These are phyloP conservation scores for Microchrysa polita DNA, from an alignment of 2,888 invertebrate species.

Conservation along the genomic window DNA sequence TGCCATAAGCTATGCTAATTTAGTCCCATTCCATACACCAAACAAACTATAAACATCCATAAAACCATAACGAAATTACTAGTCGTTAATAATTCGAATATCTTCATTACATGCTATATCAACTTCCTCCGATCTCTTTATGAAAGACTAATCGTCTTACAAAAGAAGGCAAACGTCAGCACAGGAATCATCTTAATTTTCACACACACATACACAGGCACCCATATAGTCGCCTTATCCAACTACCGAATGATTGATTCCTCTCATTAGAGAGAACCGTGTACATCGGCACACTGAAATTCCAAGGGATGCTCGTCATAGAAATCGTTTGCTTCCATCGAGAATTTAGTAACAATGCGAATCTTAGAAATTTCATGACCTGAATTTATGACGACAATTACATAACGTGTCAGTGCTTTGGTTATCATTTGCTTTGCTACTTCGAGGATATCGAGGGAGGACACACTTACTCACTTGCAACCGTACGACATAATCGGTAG, in stretches of 20 bases:
- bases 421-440: slow-evolving; percentile 23
- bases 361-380: slow-evolving; percentile 7
- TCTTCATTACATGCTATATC: too few relatives aligned
- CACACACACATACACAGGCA: too few relatives aligned
- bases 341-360: neutral
- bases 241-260: slow-evolving; percentile 18
- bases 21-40: too few relatives aligned
- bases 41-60: too few relatives aligned
- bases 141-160: too few relatives aligned
- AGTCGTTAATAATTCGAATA: too few relatives aligned
- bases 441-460: neutral
- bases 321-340: neutral
- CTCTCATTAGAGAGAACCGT: neutral
- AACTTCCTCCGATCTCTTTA: too few relatives aligned
- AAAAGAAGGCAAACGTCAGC: too few relatives aligned
- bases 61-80: too few relatives aligned
- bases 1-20: too few relatives aligned
- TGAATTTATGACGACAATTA: slow-evolving; percentile 30
- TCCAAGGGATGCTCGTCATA: neutral
- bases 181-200: too few relatives aligned
- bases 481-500: neutral
- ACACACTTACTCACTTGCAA: neutral
- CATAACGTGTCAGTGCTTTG: slow-evolving; percentile 17
- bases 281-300: neutral
- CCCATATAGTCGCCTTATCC: too few relatives aligned